Evolutionary conservation across 2,113 vertebrate genomes (phyloP).

Genomic region (Zosterops lateralis): DNA sequence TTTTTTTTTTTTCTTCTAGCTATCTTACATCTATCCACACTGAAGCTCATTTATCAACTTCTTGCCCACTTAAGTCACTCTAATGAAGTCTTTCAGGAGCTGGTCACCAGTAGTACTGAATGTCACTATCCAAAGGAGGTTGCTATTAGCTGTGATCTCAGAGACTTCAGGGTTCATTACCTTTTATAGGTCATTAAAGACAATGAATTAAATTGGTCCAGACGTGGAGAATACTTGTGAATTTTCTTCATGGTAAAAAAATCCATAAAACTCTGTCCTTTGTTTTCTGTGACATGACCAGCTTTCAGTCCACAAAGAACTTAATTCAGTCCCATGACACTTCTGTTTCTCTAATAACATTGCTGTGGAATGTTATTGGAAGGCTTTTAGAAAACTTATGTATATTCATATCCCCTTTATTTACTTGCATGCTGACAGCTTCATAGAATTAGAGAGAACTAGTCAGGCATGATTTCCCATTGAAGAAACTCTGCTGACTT

Average conservation of each 20-base stretch:
- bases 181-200: neutral
- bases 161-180: neutral
- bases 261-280: neutral
- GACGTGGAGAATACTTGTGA: neutral
- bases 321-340: neutral
- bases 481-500: neutral
- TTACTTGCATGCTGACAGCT: neutral
- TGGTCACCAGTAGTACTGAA: neutral
- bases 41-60: neutral
- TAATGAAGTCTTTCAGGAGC: neutral
- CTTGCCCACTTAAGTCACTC: neutral
- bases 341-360: neutral
- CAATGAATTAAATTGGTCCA: neutral
- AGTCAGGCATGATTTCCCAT: neutral
- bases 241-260: neutral
- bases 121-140: neutral
- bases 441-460: neutral
- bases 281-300: neutral
- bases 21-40: neutral
- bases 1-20: too few relatives aligned
- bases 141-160: neutral
- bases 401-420: neutral
- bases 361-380: neutral
- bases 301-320: neutral
- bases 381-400: neutral